Conservation (phyloP, 2,888 invertebrate species). For the Pristionchus arcanus region DNA sequence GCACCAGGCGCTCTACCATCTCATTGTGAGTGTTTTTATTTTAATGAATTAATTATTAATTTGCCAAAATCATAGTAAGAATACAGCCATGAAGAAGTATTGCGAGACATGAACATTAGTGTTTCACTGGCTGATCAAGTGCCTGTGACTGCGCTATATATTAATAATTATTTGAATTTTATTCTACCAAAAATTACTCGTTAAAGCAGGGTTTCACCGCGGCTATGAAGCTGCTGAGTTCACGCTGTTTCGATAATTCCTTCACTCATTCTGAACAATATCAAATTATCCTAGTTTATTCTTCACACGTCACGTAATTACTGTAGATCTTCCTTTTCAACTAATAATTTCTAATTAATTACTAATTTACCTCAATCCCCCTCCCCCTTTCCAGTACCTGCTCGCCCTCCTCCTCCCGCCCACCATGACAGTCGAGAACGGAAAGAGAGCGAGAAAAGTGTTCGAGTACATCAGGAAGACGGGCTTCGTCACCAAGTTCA, state of each 20-base stretch:
- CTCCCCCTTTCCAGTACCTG: neutral
- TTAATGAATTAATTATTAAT: no score
- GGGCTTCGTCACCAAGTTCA: neutral
- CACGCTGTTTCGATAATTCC: neutral
- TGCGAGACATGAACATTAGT: neutral
- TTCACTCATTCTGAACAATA: neutral
- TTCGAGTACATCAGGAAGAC: neutral
- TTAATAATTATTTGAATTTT: no score
- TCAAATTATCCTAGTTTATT: neutral
- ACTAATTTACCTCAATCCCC: neutral
- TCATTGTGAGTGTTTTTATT: neutral
- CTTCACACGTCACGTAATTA: no score
- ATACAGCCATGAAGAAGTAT: no score
- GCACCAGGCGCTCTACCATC: slow-evolving; percentile 3
- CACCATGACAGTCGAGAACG: neutral
- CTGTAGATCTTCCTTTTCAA: no score
- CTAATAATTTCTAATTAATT: neutral
- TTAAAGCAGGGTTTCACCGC: no score
- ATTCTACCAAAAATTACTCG: no score
- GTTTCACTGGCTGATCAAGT: neutral
- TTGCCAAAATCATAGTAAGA: no score
- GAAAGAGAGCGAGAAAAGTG: neutral
- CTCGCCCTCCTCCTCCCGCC: neutral
- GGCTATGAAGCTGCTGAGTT: neutral
- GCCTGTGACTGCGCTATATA: no score